Base-by-base conservation (phyloP, 2,888 invertebrate genomes). In the Pollenia angustigena region DNA sequence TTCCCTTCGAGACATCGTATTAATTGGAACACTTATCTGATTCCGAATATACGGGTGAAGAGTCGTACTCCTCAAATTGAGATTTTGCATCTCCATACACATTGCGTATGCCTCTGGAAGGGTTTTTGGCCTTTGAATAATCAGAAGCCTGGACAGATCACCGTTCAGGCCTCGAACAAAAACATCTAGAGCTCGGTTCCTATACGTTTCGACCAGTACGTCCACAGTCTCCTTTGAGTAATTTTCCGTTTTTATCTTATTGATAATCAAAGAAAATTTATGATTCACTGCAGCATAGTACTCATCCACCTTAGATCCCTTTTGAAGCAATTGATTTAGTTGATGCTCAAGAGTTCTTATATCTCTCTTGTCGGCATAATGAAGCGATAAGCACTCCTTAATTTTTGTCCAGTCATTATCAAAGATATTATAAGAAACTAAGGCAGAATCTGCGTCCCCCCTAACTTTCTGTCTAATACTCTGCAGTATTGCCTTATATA, bases 71-170 rank as follows among this genome's bases (percentile, higher is more conserved):
- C 46, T 64, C 12, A 46, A 40, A 32, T 50, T 66, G 9, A 66
- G 66, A 9, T 68, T 50, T 50, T 68, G 32, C 68, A 68, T 68
- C 9, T 68, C 68, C 32, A 68, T 50, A 9, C 68, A 68, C 23
- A 23, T 23, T 14, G 50, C 48, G 18, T 68, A 68, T 23, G 48
- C 16, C 7, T 52, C 52, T 7, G 52, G n/a, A n/a, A 52, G 16
- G 1, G 52, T 18, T 16, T 10, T 54, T 7, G 52, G 52, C 2
- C 16, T 54, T 9, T 54, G 16, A 9, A 54, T 54, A 2, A 54
- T 54, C 8, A 54, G 1, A n/a, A 54, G n/a, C 14, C 16, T n/a
- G 1, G 52, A 54, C 4, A 54, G 3, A 4, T 18, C 16, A 9
- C 9, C 18, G 3, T 14, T 54, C 0, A 54, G 1, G 7, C 52